Base-by-base conservation (phyloP, 2,888 invertebrate genomes). In the Adineta ricciae region DNA sequence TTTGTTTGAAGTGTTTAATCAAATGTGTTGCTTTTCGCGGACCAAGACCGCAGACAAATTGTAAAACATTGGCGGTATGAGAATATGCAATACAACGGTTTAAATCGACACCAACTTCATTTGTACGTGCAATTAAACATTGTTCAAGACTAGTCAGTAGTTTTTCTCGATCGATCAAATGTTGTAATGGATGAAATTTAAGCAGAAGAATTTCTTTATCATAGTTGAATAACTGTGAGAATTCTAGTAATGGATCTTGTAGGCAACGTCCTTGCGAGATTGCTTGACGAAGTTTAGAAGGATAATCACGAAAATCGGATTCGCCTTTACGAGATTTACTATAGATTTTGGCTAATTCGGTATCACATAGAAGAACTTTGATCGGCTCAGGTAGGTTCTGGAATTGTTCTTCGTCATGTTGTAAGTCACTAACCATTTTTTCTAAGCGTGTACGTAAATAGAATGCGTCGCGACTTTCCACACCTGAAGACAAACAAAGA, bases 81-180 rank as follows among this genome's bases (percentile, higher is more conserved):
- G 95, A 93, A 86, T 95, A 83, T 86, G 95, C 93, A 0, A 98
- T 94, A 0, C 96, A 95, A 88, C 95, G 93, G 89, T 99, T 99
- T 19, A 99, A 94, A 89, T 99, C 98, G 0, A 99, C 96, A 14
- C 98, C 98, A 0, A 98, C 97, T 92, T 98, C 98, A 90, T 98
- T 99, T 0, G 97, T 95, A 84, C 96, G 93, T 89, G 97, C 97
- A 2, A 98, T 95, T 89, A 93, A 92, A 92, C 98, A 97, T 85
- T 49, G 27, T 72, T 83, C 83, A 11, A 83, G 36, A 8, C 24
- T n/a, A 19, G 11, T 21, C 9, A 86, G 38, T 38, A 86, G 21
- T 27, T 83, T 73, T 7, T 38, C 84, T 16, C 78, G 52, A 78
- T 84, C 83, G 56, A 83, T 83, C 84, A 86, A 84, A 85, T 90